These are phyloP conservation scores for Cinclus cinclus DNA, from an alignment of 2,113 vertebrate species.

Conservation along the genomic window DNA sequence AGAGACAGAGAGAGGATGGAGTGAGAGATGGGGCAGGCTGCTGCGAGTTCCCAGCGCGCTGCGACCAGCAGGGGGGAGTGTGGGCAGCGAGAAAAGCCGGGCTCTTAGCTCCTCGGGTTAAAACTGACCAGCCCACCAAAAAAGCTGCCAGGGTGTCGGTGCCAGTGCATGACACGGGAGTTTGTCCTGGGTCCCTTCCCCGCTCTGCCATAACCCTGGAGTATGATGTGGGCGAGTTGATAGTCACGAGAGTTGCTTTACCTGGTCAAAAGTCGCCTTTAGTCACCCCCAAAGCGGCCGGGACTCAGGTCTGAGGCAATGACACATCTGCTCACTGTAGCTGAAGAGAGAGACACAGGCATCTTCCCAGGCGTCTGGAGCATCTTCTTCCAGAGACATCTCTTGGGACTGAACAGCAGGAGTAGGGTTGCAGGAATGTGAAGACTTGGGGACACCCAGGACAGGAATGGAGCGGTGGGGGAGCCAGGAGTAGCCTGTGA, in stretches of 20 bases:
- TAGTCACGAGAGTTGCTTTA: neutral
- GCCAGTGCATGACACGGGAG: neutral
- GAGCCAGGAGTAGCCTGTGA: neutral
- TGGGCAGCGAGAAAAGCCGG: neutral
- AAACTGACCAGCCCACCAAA: neutral
- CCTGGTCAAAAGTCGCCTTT: neutral
- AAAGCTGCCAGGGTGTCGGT: fast-evolving
- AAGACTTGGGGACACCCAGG: neutral
- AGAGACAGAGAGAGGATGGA: fast-evolving
- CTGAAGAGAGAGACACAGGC: fast-evolving
- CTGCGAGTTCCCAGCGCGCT: neutral
- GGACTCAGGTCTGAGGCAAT: neutral
- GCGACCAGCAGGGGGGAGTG: slow-evolving; percentile 48
- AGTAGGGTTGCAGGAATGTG: neutral
- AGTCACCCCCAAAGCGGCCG: neutral
- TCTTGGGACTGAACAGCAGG: neutral
- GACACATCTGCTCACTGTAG: neutral
- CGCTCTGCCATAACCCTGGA: neutral
- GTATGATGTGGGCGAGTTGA: neutral
- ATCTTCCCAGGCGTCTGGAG: neutral
- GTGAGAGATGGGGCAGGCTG: neutral
- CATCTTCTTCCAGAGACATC: neutral
- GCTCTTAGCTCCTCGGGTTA: too few species aligned
- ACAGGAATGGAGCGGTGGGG: neutral
- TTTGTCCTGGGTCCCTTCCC: neutral